Evolutionary conservation across 1,140 invertebrate species (phyloP).

Genomic region (Micrasema minimum): DNA sequence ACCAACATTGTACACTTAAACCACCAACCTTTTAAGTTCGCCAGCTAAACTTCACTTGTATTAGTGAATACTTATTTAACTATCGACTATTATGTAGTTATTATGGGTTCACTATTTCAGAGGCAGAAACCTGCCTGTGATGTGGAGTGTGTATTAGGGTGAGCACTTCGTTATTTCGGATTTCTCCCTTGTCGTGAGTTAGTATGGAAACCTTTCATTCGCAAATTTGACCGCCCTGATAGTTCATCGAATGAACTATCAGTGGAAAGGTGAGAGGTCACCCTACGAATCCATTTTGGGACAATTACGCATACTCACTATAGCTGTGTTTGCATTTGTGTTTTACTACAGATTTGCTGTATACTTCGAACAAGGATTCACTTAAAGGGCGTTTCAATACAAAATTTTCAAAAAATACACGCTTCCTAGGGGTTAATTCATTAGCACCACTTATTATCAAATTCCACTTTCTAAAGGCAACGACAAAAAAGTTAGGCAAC

Average conservation of each 20-base stretch:
- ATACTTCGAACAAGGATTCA: not conserved
- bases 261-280: constrained; percentile 26
- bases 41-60: too few relatives aligned
- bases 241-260: constrained; percentile 20
- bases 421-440: too few relatives aligned
- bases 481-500: too few relatives aligned
- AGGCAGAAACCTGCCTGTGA: constrained; percentile 30
- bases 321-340: not conserved
- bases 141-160: constrained; percentile 1
- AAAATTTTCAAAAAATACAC: too few relatives aligned
- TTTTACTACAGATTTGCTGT: not conserved
- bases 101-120: constrained; percentile 39
- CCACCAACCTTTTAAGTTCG: too few relatives aligned
- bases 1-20: too few relatives aligned
- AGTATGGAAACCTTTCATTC: constrained; percentile 41
- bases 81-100: constrained; percentile 30
- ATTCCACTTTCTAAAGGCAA: too few relatives aligned
- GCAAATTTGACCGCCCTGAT: constrained; percentile 35
- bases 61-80: too few relatives aligned
- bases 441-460: too few relatives aligned
- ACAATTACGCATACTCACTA: not conserved
- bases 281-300: not conserved
- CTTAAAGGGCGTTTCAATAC: not conserved
- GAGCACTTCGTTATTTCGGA: constrained; percentile 37
- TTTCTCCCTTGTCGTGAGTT: constrained; percentile 32